Percentiles rank a stretch among this genome's conserved stretches.
phyloP scores from a whole-genome alignment of 2,888 invertebrate species.

The Mythimna ferrago region DNA sequence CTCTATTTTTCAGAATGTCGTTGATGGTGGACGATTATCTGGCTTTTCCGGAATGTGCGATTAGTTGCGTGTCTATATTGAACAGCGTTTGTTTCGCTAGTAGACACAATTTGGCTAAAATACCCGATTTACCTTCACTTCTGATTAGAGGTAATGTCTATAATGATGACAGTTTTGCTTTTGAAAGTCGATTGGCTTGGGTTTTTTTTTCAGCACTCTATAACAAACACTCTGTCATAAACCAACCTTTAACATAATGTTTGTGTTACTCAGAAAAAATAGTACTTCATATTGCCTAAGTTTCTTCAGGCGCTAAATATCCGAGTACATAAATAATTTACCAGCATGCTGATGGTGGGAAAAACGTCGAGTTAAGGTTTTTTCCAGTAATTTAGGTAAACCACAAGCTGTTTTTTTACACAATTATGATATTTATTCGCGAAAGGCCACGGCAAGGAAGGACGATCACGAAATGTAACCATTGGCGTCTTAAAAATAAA shows the following conservation, averaged over 20 bases:
- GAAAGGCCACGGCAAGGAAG: neutral
- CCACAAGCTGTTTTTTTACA: neutral
- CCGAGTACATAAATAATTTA: neutral
- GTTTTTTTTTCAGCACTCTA: no score
- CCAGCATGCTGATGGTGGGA: neutral
- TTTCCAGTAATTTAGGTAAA: conserved; percentile 2
- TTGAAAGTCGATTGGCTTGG: no score
- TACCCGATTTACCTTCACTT: conserved; percentile 79
- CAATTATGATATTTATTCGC: neutral
- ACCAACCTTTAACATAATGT: no score
- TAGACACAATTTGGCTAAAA: conserved; percentile 80
- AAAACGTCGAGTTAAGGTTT: neutral
- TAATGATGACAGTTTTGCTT: neutral
- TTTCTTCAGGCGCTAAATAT: conserved; percentile 6
- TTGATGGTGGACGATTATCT: conserved; percentile 85
- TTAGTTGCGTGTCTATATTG: conserved; percentile 87
- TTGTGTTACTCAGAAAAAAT: neutral
- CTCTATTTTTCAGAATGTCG: conserved; percentile 87
- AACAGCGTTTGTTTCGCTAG: conserved; percentile 84
- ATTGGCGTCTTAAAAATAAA: neutral
- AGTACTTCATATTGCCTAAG: neutral
- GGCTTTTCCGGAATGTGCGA: conserved; percentile 89
- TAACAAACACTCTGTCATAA: no score
- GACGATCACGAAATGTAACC: neutral
- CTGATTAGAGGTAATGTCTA: conserved; percentile 79